These are phyloP conservation scores for Drosophila subobscura DNA, from an alignment of 1,140 invertebrate species.

Conservation along the genomic window DNA sequence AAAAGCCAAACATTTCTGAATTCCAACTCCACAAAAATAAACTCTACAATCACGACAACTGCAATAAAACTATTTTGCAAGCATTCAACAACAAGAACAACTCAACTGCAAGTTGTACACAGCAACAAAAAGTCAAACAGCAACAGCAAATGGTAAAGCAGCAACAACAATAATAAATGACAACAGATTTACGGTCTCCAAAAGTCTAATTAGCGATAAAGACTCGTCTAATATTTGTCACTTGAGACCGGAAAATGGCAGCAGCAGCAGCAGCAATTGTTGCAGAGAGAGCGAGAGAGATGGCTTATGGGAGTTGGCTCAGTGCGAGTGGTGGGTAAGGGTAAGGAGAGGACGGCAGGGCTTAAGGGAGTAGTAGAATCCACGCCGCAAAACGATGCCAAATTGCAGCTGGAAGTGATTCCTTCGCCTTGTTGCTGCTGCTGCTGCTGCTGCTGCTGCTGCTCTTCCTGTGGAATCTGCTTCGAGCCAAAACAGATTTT, in stretches of 20 bases:
- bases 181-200: constrained; percentile 78
- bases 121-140: constrained; percentile 20
- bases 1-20: constrained; percentile 19
- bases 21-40: constrained; percentile 1
- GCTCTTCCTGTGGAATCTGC: constrained; percentile 25
- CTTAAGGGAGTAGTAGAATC: background rate
- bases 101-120: background rate
- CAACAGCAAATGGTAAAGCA: background rate
- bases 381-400: constrained; percentile 68
- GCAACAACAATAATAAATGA: constrained; percentile 58
- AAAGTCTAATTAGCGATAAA: constrained; percentile 81
- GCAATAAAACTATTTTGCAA: too few species aligned
- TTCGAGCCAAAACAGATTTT: constrained; percentile 76
- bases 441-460: constrained; percentile 18
- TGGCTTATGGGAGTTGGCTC: constrained; percentile 29
- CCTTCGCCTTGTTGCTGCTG: background rate
- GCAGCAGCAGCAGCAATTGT: constrained; percentile 31
- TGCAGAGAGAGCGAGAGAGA: constrained; percentile 1
- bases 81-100: constrained; percentile 37
- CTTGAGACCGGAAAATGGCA: constrained; percentile 76
- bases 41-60: constrained; percentile 2
- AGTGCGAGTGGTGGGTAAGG: background rate
- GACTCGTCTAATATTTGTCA: constrained; percentile 81
- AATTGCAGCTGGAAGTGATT: constrained; percentile 72
- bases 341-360: background rate